A percentile compares a stretch with the other conserved stretches of the same genome.
Conservation (phyloP, 2,797 vertebrate species). For the Sebastes paucispinis region DNA sequence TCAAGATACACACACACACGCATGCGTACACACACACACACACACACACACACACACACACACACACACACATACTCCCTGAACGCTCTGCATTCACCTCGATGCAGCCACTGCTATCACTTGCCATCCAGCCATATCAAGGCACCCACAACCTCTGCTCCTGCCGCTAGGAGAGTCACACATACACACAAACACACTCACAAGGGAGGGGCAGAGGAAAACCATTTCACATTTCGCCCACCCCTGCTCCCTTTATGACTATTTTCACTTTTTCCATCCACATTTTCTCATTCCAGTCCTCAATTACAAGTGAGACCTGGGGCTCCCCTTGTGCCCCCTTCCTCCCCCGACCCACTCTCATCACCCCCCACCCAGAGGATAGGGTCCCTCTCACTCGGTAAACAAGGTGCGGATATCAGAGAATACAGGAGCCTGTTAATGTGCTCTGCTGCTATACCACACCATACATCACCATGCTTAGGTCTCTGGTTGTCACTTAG, state of each 20-base stretch:
- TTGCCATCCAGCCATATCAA: slow-evolving; percentile 19
- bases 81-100: background rate
- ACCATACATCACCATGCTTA: slow-evolving; percentile 16
- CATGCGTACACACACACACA: background rate
- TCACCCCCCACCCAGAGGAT: slow-evolving; percentile 20
- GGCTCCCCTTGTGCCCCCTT: slow-evolving; percentile 17
- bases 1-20: slow-evolving; percentile 20
- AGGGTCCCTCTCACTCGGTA: slow-evolving; percentile 34
- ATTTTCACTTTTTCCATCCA: slow-evolving; percentile 43
- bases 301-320: slow-evolving; percentile 59
- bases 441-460: slow-evolving; percentile 8
- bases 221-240: slow-evolving; percentile 35
- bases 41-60: background rate
- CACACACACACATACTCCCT: background rate
- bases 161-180: background rate
- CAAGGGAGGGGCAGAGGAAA: background rate
- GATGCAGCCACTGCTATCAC: slow-evolving; percentile 8
- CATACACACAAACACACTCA: slow-evolving; percentile 10
- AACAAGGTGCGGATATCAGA: slow-evolving; percentile 60
- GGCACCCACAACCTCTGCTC: slow-evolving; percentile 14
- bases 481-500: slow-evolving; percentile 34
- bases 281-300: slow-evolving; percentile 65
- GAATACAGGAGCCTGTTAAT: slow-evolving; percentile 29
- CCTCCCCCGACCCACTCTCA: background rate
- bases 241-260: slow-evolving; percentile 15